Evolutionary conservation across 2,113 vertebrate species (phyloP).

Genomic region (Percina caprodes): DNA sequence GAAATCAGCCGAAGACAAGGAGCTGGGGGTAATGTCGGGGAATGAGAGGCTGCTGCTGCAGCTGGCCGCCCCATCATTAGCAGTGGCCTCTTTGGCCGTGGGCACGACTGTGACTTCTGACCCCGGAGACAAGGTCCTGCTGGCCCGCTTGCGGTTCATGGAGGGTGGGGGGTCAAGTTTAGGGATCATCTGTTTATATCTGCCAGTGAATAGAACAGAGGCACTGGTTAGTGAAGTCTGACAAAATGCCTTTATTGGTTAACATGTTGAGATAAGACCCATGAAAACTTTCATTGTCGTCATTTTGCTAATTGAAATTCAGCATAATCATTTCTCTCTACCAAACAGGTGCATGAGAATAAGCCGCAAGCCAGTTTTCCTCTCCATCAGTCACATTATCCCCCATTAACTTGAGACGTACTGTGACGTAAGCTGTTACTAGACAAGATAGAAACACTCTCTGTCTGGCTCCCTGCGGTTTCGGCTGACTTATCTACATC

Average conservation of each 20-base stretch:
- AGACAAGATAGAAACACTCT: conserved; percentile 41
- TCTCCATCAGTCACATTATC: conserved; percentile 47
- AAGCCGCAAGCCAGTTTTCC: conserved; percentile 43
- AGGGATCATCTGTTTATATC: conserved; percentile 84
- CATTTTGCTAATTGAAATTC: conserved; percentile 6
- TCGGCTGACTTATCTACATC: conserved; percentile 74
- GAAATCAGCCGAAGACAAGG: conserved; percentile 81
- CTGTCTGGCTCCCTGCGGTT: conserved; percentile 50
- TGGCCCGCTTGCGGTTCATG: conserved; percentile 84
- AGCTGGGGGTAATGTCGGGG: conserved; percentile 81
- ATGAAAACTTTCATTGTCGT: not conserved
- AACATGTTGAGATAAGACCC: conserved; percentile 6
- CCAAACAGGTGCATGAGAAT: conserved; percentile 10
- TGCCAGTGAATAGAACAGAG: conserved; percentile 56
- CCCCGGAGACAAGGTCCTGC: conserved; percentile 84
- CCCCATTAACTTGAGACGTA: conserved; percentile 56
- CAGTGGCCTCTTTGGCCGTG: not conserved
- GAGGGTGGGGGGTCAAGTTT: conserved; percentile 86
- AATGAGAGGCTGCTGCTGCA: conserved; percentile 79
- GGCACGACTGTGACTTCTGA: conserved; percentile 62
- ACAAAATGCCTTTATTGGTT: not conserved
- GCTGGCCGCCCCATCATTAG: conserved; percentile 49
- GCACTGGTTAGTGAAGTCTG: not conserved
- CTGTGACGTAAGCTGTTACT: conserved; percentile 48
- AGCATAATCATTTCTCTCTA: not conserved